Base-by-base conservation (phyloP, 2,888 invertebrate genomes). In the Carabus problematicus region DNA sequence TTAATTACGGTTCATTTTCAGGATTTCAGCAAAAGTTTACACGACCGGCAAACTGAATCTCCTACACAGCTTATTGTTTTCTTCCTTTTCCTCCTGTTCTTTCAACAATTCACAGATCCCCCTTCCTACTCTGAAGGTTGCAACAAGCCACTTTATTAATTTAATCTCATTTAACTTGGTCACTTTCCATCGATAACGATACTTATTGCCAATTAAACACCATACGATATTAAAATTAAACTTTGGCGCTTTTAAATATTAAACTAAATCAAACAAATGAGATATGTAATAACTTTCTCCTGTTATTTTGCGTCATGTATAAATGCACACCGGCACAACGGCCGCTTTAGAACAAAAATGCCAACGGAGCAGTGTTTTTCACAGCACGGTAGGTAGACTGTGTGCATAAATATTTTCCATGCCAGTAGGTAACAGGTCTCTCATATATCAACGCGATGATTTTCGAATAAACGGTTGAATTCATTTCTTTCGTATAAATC, bases 111-210 rank as follows among this genome's bases (percentile, higher is more conserved):
- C 7, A 1, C 7, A 14, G 3, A 1, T 45, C 45, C n/a, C 45
- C 3, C n/a, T 3, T 14, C 7, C 45, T 12, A 6, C 2, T n/a
- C 14, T 45, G 45, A 12, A 45, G 2, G 45, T 29, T 45, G 14
- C 45, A 45, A 45, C 14, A 14, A 12, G 43, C 59, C 61, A 12
- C 16, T 49, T 14, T 29, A n/a, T 58, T 18, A 60, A 43, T 62
- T 62, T 49, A 62, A 62, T 62, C 49, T 62, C 39, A 62, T 62
- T 62, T 49, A 62, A 62, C 47, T 62, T 62, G 14, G 47, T 62
- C 29, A 29, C 29, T 29, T 29, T 29, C 6, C 29, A 29, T 29
- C 29, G 29, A 29, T 29, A 29, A 29, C 29, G 29, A 29, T 3
- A 29, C 29, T 29, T 29, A 29, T 6, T 29, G 29, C 2, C 29